A percentile compares a stretch with the other conserved stretches of the same genome.
phyloP scores from a whole-genome alignment of 2,113 vertebrate species.

The Gavia stellata region DNA sequence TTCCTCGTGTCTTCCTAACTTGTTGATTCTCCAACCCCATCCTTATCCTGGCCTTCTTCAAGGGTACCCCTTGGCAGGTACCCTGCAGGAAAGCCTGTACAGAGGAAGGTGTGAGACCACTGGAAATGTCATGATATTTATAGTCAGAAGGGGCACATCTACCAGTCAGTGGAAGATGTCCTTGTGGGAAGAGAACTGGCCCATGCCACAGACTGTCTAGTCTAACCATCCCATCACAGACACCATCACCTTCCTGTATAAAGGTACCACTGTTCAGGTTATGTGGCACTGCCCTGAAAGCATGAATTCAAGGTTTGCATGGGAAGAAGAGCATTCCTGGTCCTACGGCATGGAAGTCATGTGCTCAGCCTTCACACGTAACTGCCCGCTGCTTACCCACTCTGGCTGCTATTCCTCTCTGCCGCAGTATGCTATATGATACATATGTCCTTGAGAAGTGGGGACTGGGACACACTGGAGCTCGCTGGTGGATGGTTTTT shows the following conservation, averaged over 20 bases:
- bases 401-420: neutral
- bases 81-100: neutral
- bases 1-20: neutral
- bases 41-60: neutral
- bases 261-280: neutral
- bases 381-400: neutral
- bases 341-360: neutral
- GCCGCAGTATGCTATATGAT: neutral
- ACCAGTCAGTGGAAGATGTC: neutral
- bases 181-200: neutral
- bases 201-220: fast-evolving
- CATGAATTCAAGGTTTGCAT: neutral
- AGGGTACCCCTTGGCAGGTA: neutral
- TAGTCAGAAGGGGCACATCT: neutral
- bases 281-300: fast-evolving
- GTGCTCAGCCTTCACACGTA: neutral
- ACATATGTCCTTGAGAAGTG: fast-evolving
- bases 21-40: neutral
- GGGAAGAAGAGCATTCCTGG: neutral
- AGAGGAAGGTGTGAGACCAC: neutral
- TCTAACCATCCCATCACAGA: neutral
- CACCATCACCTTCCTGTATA: no score
- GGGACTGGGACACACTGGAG: neutral
- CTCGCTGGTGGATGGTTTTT: neutral
- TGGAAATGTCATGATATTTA: neutral